Base-by-base conservation (phyloP, 2,888 invertebrate genomes). In the Erebia aethiops region DNA sequence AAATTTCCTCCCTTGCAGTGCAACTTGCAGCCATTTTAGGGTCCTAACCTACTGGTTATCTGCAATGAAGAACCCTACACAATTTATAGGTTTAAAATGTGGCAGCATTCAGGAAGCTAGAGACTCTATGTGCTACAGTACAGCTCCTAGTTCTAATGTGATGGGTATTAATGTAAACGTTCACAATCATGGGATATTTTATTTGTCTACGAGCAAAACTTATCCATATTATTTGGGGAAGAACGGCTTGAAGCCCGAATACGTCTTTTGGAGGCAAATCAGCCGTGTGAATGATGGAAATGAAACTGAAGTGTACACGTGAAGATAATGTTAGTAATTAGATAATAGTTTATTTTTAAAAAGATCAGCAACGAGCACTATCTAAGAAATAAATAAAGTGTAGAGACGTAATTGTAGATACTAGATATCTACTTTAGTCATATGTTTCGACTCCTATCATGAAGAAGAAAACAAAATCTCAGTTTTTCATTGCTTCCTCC, bases 1-100 rank as follows among this genome's bases (percentile, higher is more conserved):
- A 1, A 81, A 76, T 7, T 71, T 87, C 1, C 89, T 87, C 51
- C 88, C 89, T 1, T 93, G 92, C 69, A 84, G 89, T 0, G 79
- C 85, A 0, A 89, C 88, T 1, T 93, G 93, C 73, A 93, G 93
- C 72, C 92, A 93, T 77, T 92, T 92, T 14, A 78, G 88, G 43
- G 87, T 91, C 0, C 74, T 92, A 0, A 57, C 82, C 0, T 73
- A 91, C 21, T 92, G 93, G 93, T 56, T 88, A 0, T 80, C 89
- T 0, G 87, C 90, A 0, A 69, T 92, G 60, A 87, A 81, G 51
- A 80, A 90, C 68, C 89, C 92, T 0, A 81, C 76, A 0, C 87
- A 88, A 74, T 93, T 93, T 72, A 75, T 92, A 1, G 92, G 79
- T 0, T 75, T 92, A 0, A 87, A 86, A 73, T 93, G 93, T 67